A percentile compares a stretch with the other conserved stretches of the same genome.
Evolutionary conservation across 2,888 invertebrate species (phyloP).

Genomic region (Hypercompe scribonia): DNA sequence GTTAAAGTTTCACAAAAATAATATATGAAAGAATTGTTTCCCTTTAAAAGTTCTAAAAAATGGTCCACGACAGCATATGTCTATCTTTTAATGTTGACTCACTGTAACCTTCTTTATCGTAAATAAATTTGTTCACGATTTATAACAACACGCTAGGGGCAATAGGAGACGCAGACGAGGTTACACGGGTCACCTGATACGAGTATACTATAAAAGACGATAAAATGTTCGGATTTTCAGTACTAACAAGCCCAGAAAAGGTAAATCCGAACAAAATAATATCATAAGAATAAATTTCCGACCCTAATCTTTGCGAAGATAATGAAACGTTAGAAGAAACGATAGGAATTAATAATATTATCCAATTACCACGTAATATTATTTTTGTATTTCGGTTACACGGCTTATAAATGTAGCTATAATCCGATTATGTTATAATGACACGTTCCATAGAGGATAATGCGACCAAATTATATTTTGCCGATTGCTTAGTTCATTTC

Average conservation of each 20-base stretch:
- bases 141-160: too few relatives aligned
- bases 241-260: neutral
- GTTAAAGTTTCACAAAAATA: too few relatives aligned
- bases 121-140: too few relatives aligned
- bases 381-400: neutral
- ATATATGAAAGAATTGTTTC: too few relatives aligned
- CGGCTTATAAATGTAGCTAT: neutral
- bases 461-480: neutral
- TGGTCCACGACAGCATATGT: too few relatives aligned
- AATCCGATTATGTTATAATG: neutral
- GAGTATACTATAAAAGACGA: neutral
- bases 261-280: neutral
- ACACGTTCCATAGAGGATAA: conserved; percentile 2
- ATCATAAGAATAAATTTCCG: neutral
- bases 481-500: neutral
- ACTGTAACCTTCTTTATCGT: too few relatives aligned
- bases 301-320: neutral
- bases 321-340: conserved; percentile 8
- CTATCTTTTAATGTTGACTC: too few relatives aligned
- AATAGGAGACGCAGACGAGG: too few relatives aligned
- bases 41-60: too few relatives aligned
- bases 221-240: neutral
- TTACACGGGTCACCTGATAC: too few relatives aligned
- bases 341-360: conserved; percentile 3
- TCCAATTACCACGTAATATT: conserved; percentile 7